phyloP scores from a whole-genome alignment of 2,888 invertebrate genomes.

The Stenurella melanura region DNA sequence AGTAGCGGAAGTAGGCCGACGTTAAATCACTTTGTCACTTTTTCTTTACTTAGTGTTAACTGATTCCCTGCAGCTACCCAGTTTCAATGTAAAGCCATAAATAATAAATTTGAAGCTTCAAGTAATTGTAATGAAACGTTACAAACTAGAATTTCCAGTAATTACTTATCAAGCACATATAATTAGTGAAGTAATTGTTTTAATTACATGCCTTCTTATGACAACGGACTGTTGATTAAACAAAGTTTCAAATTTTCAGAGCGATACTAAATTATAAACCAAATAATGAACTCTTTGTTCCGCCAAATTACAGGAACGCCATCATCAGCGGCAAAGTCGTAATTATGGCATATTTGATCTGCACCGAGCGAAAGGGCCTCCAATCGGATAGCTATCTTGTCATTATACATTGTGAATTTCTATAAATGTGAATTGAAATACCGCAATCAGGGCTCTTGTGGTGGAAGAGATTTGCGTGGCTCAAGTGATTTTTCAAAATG shows the following conservation, averaged over 20 bases:
- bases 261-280: constrained; percentile 57
- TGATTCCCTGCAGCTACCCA: not conserved
- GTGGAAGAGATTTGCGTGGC: constrained; percentile 58
- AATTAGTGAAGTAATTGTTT: constrained; percentile 51
- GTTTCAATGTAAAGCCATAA: not conserved
- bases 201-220: constrained; percentile 52
- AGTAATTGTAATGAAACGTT: constrained; percentile 1
- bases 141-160: constrained; percentile 39
- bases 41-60: no score
- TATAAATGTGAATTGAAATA: constrained; percentile 69
- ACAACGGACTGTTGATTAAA: constrained; percentile 55
- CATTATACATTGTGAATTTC: constrained; percentile 71
- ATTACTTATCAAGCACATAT: constrained; percentile 42
- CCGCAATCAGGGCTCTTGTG: constrained; percentile 71
- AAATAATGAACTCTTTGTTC: constrained; percentile 63
- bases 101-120: constrained; percentile 9
- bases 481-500: constrained; percentile 66
- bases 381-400: constrained; percentile 71
- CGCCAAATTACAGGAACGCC: constrained; percentile 53
- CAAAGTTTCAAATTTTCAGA: constrained; percentile 52
- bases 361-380: constrained; percentile 51
- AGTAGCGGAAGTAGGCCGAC: no score
- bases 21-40: no score
- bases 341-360: constrained; percentile 68
- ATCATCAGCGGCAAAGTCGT: constrained; percentile 56